These are phyloP conservation scores for Leucoraja ocellata DNA, from an alignment of 2,797 vertebrate species.

Conservation along the genomic window DNA sequence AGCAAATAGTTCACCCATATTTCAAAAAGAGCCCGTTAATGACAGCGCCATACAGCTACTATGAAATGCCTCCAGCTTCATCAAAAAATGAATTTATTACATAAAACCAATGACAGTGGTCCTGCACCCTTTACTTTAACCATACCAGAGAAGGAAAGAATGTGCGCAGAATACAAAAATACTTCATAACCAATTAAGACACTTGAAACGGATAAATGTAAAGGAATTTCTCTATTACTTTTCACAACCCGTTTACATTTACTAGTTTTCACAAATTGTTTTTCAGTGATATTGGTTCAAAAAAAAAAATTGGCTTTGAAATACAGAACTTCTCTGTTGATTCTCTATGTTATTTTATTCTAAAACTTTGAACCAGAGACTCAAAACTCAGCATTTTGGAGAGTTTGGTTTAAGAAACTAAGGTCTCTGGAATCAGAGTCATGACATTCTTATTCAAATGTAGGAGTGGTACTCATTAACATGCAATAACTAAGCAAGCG, in stretches of 20 bases:
- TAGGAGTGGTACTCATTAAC: neutral
- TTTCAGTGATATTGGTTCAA: neutral
- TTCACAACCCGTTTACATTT: neutral
- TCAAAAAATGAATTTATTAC: neutral
- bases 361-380: conserved; percentile 44
- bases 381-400: conserved; percentile 41
- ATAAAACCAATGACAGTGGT: no score
- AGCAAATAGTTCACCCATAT: neutral
- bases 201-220: neutral
- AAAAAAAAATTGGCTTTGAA: neutral
- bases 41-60: neutral
- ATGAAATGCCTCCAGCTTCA: neutral
- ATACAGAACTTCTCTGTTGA: neutral
- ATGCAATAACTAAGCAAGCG: conserved; percentile 42
- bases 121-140: neutral
- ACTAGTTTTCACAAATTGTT: neutral
- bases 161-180: neutral
- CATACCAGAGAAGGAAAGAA: neutral
- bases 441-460: neutral
- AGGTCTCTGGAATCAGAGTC: neutral
- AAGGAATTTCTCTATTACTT: neutral
- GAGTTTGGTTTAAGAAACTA: neutral
- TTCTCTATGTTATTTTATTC: neutral
- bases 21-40: neutral
- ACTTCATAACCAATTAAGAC: neutral